A percentile compares a stretch with the other conserved stretches of the same genome.
Evolutionary conservation across 53 echinoderm and acorn worm genomes (phyloP).

Genomic region (Mesocentrotus franciscanus): DNA sequence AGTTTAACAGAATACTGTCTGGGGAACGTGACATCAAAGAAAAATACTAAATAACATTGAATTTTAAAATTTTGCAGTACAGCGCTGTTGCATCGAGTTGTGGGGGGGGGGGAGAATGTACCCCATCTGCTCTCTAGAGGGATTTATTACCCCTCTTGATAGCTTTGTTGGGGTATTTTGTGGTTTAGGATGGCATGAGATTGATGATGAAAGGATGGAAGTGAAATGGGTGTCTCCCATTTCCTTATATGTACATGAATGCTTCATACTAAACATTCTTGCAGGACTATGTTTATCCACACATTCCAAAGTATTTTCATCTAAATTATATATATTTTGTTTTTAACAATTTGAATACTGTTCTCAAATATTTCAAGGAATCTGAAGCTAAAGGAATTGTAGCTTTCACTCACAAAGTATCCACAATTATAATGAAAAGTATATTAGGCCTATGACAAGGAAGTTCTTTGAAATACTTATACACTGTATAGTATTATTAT

Average conservation of each 20-base stretch:
- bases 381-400: not conserved
- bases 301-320: not conserved
- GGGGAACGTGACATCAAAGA: not conserved
- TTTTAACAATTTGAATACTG: not conserved
- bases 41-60: not conserved
- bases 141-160: conserved; percentile 33
- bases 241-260: conserved; percentile 7
- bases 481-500: not conserved
- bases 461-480: not conserved
- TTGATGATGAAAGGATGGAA: not conserved
- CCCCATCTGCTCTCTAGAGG: not conserved
- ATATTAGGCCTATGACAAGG: not conserved
- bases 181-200: conserved; percentile 12
- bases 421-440: not conserved
- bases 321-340: not conserved
- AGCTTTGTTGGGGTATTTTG: conserved; percentile 17
- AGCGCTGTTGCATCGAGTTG: not conserved
- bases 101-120: not conserved
- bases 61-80: not conserved
- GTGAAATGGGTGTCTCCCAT: not conserved
- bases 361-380: not conserved
- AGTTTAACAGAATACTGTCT: not conserved
- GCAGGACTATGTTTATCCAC: not conserved
- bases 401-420: not conserved
- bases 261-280: not conserved